A percentile compares a stretch with the other conserved stretches of the same genome.
Evolutionary conservation across 1,140 invertebrate genomes (phyloP).

Genomic region (Aporrectodea caliginosa): DNA sequence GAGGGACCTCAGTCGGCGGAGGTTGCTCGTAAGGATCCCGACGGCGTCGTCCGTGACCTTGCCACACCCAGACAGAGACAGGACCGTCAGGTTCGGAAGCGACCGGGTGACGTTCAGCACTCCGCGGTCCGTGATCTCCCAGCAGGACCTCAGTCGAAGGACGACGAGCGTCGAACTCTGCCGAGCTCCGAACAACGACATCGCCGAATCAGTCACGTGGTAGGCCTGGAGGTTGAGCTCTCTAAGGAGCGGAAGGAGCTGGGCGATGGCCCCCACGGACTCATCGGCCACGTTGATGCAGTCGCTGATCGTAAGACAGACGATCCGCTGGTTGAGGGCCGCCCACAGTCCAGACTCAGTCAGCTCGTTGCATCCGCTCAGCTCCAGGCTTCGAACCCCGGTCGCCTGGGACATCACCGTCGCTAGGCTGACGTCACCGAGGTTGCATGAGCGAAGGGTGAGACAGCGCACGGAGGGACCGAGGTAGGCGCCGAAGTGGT

Average conservation of each 20-base stretch:
- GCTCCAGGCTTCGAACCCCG: constrained; percentile 74
- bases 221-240: constrained; percentile 89
- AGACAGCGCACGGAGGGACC: constrained; percentile 77
- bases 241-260: constrained; percentile 82
- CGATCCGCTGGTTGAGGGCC: constrained; percentile 81
- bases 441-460: constrained; percentile 75
- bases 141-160: constrained; percentile 84
- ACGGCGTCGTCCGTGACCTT: constrained; percentile 94
- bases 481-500: constrained; percentile 74
- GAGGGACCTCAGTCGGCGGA: constrained; percentile 77
- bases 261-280: constrained; percentile 85
- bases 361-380: constrained; percentile 89
- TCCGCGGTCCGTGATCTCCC: constrained; percentile 94
- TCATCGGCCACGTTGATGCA: constrained; percentile 95
- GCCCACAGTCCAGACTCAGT: constrained; percentile 90
- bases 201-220: constrained; percentile 90
- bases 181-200: constrained; percentile 87
- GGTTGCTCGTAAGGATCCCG: constrained; percentile 88
- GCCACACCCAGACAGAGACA: constrained; percentile 89
- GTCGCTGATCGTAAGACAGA: constrained; percentile 83
- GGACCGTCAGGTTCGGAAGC: constrained; percentile 81
- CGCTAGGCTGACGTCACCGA: constrained; percentile 82
- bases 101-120: constrained; percentile 91
- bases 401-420: constrained; percentile 71
- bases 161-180: constrained; percentile 81